Base-by-base conservation (phyloP, 2,113 vertebrate species). In the Pedionomus torquatus region DNA sequence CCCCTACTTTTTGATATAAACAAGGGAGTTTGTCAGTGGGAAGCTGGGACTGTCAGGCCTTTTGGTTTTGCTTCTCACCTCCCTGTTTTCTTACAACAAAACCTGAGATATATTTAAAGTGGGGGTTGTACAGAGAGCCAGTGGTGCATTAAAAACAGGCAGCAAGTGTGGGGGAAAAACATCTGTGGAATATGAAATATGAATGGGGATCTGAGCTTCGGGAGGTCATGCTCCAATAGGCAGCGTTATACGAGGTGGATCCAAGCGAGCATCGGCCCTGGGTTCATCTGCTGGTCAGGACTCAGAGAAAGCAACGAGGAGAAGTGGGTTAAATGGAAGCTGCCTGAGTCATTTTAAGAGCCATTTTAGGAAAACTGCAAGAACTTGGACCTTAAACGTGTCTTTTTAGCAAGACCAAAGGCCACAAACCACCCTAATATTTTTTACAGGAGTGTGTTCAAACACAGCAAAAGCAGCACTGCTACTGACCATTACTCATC, bases 141-240 rank as follows among this genome's bases (percentile, higher is more conserved):
- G 55, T 24, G 68, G 44, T 52, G 48, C 89, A 17, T 91, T 83
- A 85, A 83, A 89, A 87, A 23, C 57, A 33, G 68, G 72, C 80
- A 61, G 57, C 60, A 66, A 46, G 82, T 83, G 65, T 26, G 2
- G 7, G 24, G 44, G 30, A 0, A 4, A 25, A 79, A 25, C 68
- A 82, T 93, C 64, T 84, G 80, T 6, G 25, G 63, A 79, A 55
- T 95, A 93, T 93, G 83, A 92, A 97, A 95, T 97, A 96, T 95
- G 90, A 41, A 96, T 94, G 88, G 83, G 49, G 68, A 77, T 79
- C 30, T 65, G 78, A 41, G 71, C 68, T 71, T 70, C 83, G 44
- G 80, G 89, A 93, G 83, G 76, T 86, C 35, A 37, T 71, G 86
- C 91, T 82, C 8, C 2, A 84, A 37, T 17, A 69, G 89, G 35